Base-by-base conservation (phyloP, 2,888 invertebrate species). In the Endomychus coccineus region DNA sequence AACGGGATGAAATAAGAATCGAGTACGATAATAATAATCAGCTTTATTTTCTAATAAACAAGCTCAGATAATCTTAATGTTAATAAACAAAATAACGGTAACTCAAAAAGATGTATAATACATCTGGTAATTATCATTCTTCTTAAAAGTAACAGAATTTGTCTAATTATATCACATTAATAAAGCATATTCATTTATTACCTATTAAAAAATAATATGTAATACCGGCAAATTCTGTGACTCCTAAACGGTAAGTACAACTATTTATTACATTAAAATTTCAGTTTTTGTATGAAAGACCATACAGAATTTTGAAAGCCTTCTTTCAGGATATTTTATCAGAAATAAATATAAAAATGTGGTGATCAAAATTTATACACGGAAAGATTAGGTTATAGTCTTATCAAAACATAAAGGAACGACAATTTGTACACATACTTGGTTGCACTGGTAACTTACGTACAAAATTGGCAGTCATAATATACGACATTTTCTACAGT, bases 381-480 rank as follows among this genome's bases (percentile, higher is more conserved):
- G n/a, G n/a, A n/a, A n/a, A n/a, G n/a, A n/a, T n/a, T n/a, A n/a
- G n/a, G 17, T 19, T 48, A 48, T 52, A 52, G 49, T 51, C 50
- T 52, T 52, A 51, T 46, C 43, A 48, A 55, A 55, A 54, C 46
- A 43, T 40, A 50, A 62, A 62, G 62, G 62, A 62, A 62, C 62
- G 59, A 56, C 55, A 54, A 56, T 62, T 62, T 63, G 63, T 63
- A 64, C 63, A 63, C 58, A 59, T 59, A 61, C 59, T 62, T 62
- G 63, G 61, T 64, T 61, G 61, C 62, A 63, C 59, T 64, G 64
- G 64, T 64, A 64, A 64, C 64, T 64, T 57, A 59, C 59, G 60
- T 62, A 62, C 59, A 59, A 59, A 58, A 59, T 57, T 58, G 58
- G 57, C 58, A 59, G 57, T 57, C 57, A 57, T 54, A 56, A 50